Conservation (phyloP, 2,113 vertebrate genomes). For the Anser brachyrhynchus region DNA sequence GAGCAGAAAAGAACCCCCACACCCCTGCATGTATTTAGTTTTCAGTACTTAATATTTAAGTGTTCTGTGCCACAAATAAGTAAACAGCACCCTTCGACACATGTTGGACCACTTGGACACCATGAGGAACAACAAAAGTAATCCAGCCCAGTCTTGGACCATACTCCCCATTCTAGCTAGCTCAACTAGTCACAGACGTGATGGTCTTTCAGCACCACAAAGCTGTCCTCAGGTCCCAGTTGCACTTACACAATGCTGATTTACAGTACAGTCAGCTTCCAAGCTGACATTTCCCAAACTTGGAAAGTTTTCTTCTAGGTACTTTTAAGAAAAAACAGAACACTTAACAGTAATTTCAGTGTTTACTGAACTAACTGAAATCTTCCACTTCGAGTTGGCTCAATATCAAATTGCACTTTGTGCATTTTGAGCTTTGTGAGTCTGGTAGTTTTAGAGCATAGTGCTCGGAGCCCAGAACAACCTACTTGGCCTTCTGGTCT, state of each 20-base stretch:
- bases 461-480: background rate
- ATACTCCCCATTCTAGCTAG: background rate
- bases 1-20: background rate
- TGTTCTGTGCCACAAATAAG: background rate
- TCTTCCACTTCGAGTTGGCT: background rate
- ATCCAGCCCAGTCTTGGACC: background rate
- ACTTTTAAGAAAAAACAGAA: background rate
- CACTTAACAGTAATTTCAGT: background rate
- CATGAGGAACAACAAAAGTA: background rate
- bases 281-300: background rate
- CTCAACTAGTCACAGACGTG: background rate
- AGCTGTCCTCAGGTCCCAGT: background rate
- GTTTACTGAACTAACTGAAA: background rate
- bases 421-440: background rate
- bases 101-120: background rate
- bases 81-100: background rate
- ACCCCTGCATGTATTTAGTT: background rate
- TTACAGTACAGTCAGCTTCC: rapidly evolving
- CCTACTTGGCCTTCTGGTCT: background rate
- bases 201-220: background rate
- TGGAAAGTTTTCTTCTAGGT: background rate
- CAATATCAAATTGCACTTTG: background rate
- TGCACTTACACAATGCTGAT: background rate
- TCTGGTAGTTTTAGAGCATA: rapidly evolving
- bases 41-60: background rate